Conservation (phyloP, 2,113 vertebrate species). For the Otocyon megalotis region DNA sequence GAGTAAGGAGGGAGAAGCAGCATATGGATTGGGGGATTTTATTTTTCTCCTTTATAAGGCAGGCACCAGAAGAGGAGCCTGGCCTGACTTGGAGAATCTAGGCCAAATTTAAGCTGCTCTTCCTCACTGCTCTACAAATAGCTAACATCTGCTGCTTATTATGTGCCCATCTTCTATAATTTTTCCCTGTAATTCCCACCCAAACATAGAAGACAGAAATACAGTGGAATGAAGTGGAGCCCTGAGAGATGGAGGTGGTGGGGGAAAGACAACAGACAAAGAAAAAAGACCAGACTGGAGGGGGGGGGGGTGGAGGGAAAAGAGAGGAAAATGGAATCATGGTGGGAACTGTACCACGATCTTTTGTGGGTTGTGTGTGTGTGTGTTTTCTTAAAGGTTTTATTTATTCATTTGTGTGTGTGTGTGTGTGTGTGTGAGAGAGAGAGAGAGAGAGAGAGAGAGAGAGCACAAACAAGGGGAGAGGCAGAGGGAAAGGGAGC, state of each 20-base stretch:
- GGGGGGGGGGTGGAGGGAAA: not conserved
- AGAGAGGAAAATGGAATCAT: not conserved
- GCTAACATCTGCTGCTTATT: not conserved
- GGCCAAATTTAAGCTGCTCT: not conserved
- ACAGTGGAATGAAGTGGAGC: not conserved
- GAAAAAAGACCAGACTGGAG: not conserved
- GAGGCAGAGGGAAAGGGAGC: no score
- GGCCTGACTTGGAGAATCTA: not conserved
- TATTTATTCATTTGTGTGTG: no score
- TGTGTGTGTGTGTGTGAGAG: no score
- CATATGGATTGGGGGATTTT: not conserved
- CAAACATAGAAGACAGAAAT: slow-evolving; percentile 2
- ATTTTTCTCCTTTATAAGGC: not conserved
- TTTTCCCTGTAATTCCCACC: slow-evolving; percentile 15
- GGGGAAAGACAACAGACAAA: not conserved
- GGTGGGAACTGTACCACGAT: not conserved
- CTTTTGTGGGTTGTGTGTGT: not conserved
- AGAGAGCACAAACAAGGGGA: no score
- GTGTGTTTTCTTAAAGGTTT: no score
- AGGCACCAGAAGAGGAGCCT: not conserved
- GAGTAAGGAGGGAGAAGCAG: not conserved
- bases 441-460: no score
- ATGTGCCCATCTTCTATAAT: slow-evolving; percentile 22
- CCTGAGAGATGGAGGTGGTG: not conserved
- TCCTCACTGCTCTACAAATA: not conserved